Conservation (phyloP, 2,113 vertebrate species). For the Arizona elegans region DNA sequence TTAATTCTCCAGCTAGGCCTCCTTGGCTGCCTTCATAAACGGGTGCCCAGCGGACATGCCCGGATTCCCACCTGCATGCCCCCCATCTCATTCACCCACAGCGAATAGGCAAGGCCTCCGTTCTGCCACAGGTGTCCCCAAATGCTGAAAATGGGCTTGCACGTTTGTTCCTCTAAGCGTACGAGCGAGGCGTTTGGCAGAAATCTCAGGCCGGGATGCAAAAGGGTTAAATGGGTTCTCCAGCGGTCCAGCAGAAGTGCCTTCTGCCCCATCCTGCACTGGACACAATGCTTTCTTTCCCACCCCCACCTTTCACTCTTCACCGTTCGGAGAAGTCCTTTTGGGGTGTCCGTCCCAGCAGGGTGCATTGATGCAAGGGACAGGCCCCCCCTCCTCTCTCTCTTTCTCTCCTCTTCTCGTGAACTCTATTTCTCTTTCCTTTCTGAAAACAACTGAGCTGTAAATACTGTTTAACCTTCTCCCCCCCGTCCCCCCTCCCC, state of each 20-base stretch:
- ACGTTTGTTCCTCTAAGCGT: background rate
- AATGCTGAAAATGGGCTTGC: background rate
- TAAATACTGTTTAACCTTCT: conserved; percentile 98
- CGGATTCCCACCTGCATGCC: background rate
- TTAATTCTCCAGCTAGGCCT: too few relatives aligned
- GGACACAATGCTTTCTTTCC: conserved; percentile 12
- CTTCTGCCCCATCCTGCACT: conserved; percentile 10
- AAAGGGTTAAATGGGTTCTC: background rate
- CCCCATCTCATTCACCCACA: background rate
- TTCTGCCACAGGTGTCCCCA: background rate
- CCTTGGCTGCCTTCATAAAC: background rate
- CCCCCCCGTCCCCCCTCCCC: conserved; percentile 77
- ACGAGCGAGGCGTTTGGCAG: background rate
- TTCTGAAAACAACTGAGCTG: conserved; percentile 99
- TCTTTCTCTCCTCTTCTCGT: conserved; percentile 60
- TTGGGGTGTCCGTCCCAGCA: conserved; percentile 36
- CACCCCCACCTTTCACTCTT: conserved; percentile 14
- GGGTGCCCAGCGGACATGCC: background rate
- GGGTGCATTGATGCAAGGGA: conserved; percentile 40
- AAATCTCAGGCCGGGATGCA: background rate
- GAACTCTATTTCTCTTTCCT: conserved; percentile 87
- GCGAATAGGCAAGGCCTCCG: background rate
- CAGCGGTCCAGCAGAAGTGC: conserved; percentile 4
- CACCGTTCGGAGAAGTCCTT: conserved; percentile 20
- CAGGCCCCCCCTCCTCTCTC: conserved; percentile 20